Evolutionary conservation across 2,797 vertebrate species (phyloP), one percentile per base, ranked within the genome.

Genomic region (Yasuhikotakia modesta): DNA sequence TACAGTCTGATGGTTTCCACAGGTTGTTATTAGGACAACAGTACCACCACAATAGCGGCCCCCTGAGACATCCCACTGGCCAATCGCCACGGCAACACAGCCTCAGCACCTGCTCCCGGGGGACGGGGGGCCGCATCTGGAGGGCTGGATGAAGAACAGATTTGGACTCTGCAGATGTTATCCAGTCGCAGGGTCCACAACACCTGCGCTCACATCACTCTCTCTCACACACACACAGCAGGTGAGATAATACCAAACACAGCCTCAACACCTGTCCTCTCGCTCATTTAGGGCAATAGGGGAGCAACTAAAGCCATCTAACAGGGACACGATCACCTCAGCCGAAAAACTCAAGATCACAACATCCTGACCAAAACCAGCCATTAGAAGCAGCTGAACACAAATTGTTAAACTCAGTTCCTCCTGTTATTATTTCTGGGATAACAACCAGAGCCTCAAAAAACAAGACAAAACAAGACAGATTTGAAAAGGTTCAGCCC

Each of bases 151-250:
- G 13, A 65, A 64, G 24, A 55, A 74, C 57, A 74, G 77, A 76
- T 84, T 80, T 74, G 71, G 70, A 35, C 73, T 13, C 70, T 43
- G 70, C 84, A 84, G 82, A 83, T 87, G 84, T 82, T 83, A 76
- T 45, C 70, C 57, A 52, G 71, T 81, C 78, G 75, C 69, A 65
- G 50, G 70, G 66, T 19, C n/a, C 30, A 55, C 57, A 84, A 70
- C 83, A 68, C 68, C 71, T 78, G 73, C 68, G 72, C 48, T 79
- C 76, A 67, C n/a, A n/a, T n/a, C 48, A 75, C 70, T 76, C 65
- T 48, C 11, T 27, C 27, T 35, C 65, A 77, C 57, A 8, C 35
- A 48, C 27, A 77, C 74, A 76, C 48, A 69, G 57, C 67, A 78
- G 76, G 76, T 22, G 76, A 63, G 53, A 64, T 72, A 35, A 27